Percentiles rank a stretch among this genome's conserved stretches.
phyloP scores from a whole-genome alignment of 2,113 vertebrate species.

The Cnemophilus loriae region DNA sequence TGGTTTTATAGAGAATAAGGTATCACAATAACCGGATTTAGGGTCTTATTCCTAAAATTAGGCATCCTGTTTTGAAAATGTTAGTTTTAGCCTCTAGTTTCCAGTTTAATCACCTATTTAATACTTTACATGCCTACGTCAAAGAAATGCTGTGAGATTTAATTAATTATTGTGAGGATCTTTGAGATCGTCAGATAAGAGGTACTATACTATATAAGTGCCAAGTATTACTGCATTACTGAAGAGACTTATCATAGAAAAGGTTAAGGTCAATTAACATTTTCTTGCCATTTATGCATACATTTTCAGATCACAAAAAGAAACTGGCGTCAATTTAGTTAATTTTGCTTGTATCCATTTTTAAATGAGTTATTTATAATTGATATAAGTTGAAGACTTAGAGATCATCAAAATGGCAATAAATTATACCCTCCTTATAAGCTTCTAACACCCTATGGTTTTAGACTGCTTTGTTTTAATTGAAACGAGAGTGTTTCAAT shows the following conservation, averaged over 20 bases:
- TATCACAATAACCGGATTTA: neutral
- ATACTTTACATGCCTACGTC: neutral
- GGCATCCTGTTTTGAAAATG: neutral
- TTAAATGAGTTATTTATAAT: constrained; percentile 57
- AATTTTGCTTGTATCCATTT: constrained; percentile 46
- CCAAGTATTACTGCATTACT: constrained; percentile 23
- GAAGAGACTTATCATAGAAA: constrained; percentile 40
- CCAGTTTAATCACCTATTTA: neutral
- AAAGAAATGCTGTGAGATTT: constrained; percentile 1
- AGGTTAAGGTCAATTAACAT: constrained; percentile 63
- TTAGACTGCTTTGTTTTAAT: constrained; percentile 57
- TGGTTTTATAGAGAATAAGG: neutral
- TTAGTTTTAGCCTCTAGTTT: neutral
- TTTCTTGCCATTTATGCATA: constrained; percentile 40
- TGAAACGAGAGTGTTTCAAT: constrained; percentile 52
- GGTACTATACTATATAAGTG: neutral
- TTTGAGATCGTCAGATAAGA: constrained; percentile 36
- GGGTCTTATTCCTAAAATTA: neutral
- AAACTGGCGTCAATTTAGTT: constrained; percentile 43
- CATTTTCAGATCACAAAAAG: constrained; percentile 48
- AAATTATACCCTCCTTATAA: constrained; percentile 53
- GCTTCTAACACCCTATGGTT: constrained; percentile 51
- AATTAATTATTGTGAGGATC: constrained; percentile 40
- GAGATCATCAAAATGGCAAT: constrained; percentile 48
- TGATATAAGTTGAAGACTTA: constrained; percentile 46